Percentiles rank a stretch among this genome's conserved stretches.
phyloP scores from a whole-genome alignment of 2,797 vertebrate species.

The Loris lydekkerianus region DNA sequence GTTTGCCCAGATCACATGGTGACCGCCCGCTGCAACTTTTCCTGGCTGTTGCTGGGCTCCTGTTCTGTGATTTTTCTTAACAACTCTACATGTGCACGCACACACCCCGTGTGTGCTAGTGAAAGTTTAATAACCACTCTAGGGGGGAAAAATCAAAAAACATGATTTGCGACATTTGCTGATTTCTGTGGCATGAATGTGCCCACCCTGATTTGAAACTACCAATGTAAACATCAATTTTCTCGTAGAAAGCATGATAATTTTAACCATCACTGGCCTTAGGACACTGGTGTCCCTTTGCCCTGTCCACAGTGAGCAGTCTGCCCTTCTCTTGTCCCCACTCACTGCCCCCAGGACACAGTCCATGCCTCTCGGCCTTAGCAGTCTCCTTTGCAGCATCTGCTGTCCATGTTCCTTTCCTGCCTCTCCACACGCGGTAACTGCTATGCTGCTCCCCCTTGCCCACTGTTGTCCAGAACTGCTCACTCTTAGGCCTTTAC shows the following conservation, averaged over 20 bases:
- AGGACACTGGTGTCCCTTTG: not conserved
- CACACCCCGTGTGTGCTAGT: not conserved
- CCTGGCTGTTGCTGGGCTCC: not conserved
- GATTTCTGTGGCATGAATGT: not conserved
- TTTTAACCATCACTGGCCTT: not conserved
- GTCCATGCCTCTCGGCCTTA: not conserved
- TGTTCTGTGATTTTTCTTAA: not conserved
- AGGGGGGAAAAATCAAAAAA: not conserved
- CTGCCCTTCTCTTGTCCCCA: not conserved
- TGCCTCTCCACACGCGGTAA: accelerated
- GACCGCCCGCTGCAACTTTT: accelerated
- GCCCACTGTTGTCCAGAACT: not conserved
- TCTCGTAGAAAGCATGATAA: not conserved
- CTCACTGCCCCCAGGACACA: not conserved
- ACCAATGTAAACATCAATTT: not conserved
- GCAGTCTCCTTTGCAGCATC: not conserved
- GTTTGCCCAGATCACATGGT: conserved; percentile 49
- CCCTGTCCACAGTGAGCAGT: no score
- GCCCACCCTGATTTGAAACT: not conserved
- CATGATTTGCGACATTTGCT: not conserved
- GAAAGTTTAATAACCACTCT: not conserved
- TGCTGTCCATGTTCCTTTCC: not conserved
- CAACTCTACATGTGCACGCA: not conserved
- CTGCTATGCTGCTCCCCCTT: accelerated
- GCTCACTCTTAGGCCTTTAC: not conserved